Percentiles rank a stretch among this genome's conserved stretches.
Evolutionary conservation across 2,797 vertebrate species (phyloP).

Genomic region (Microctenopoma lineatum): DNA sequence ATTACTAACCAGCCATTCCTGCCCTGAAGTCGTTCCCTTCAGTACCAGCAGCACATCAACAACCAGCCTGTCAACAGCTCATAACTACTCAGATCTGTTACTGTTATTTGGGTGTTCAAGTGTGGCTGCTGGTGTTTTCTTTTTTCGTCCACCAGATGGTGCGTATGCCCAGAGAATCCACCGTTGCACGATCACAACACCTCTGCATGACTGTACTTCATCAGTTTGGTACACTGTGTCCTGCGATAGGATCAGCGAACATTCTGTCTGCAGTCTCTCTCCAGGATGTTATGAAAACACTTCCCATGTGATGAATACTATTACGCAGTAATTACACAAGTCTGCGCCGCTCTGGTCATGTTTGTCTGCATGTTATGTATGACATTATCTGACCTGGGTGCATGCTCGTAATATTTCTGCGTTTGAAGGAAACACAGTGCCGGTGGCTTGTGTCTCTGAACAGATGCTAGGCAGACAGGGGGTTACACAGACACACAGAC

Average conservation of each 20-base stretch:
- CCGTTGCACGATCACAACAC: conserved; percentile 36
- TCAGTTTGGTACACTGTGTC: conserved; percentile 70
- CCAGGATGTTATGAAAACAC: conserved; percentile 70
- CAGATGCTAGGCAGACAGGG: conserved; percentile 48
- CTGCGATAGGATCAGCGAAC: conserved; percentile 65
- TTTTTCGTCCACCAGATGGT: conserved; percentile 74
- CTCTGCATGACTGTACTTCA: conserved; percentile 60
- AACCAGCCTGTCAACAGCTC: conserved; percentile 23
- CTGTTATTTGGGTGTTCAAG: conserved; percentile 21
- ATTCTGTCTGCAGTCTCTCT: conserved; percentile 64
- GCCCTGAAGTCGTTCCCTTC: conserved; percentile 52
- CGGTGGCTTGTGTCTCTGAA: conserved; percentile 31
- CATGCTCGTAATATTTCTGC: not conserved
- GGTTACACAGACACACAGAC: conserved; percentile 25
- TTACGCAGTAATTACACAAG: conserved; percentile 10
- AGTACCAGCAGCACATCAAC: conserved; percentile 60
- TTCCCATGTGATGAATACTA: conserved; percentile 41
- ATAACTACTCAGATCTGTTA: conserved; percentile 28
- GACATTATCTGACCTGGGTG: not conserved
- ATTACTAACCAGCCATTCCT: conserved; percentile 66
- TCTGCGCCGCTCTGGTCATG: not conserved
- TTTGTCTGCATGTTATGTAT: not conserved
- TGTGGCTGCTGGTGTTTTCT: conserved; percentile 1
- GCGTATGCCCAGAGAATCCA: conserved; percentile 52
- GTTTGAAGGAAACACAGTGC: not conserved